These are phyloP conservation scores for Ornithoptera alexandrae DNA, from an alignment of 2,888 invertebrate genomes.

Conservation along the genomic window DNA sequence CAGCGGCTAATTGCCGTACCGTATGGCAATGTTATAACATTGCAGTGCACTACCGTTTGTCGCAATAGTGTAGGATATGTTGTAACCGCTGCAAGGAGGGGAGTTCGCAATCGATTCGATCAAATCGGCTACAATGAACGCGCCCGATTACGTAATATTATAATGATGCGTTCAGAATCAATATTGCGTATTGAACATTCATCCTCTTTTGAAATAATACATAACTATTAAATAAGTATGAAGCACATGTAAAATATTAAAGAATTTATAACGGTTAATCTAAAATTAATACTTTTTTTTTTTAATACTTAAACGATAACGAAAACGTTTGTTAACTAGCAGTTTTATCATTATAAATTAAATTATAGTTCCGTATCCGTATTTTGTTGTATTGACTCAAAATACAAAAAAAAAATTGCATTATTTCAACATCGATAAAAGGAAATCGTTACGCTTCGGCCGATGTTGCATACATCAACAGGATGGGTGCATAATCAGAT, in stretches of 20 bases:
- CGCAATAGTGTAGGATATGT: conserved; percentile 32
- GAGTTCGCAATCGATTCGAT: conserved; percentile 35
- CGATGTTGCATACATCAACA: conserved; percentile 19
- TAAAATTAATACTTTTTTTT: too few relatives aligned
- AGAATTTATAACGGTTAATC: too few relatives aligned
- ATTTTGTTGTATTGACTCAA: neutral
- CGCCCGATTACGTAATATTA: conserved; percentile 20
- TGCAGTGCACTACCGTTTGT: conserved; percentile 24
- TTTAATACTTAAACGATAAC: too few relatives aligned
- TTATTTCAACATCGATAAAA: neutral
- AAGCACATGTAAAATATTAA: neutral
- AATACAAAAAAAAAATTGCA: conserved; percentile 1
- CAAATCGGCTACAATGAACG: conserved; percentile 30
- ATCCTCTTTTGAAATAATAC: neutral
- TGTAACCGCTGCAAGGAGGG: conserved; percentile 30
- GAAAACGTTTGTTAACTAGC: neutral
- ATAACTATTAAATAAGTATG: neutral
- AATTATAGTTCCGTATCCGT: too few relatives aligned
- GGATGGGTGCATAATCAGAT: neutral
- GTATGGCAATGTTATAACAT: conserved; percentile 22
- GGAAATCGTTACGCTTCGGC: conserved; percentile 5
- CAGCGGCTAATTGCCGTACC: neutral
- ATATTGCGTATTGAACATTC: conserved; percentile 7
- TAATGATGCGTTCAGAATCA: conserved; percentile 29
- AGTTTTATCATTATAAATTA: too few relatives aligned